phyloP scores from a whole-genome alignment of 2,888 invertebrate species.

The Rhyacophila evoluta region DNA sequence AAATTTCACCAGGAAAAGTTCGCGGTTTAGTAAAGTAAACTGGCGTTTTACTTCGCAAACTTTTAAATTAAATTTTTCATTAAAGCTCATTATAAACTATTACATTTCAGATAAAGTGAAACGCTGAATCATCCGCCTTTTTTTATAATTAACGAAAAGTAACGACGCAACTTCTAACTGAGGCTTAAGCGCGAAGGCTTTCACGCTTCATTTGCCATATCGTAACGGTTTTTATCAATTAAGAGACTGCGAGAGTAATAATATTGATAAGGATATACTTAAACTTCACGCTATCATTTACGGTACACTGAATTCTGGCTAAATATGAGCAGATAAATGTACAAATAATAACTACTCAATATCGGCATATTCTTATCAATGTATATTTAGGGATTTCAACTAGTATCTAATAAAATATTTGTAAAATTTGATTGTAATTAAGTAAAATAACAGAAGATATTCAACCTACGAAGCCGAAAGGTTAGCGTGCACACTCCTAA shows the following conservation, averaged over 20 bases:
- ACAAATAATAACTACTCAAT: too few species aligned
- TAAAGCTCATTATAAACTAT: slow-evolving; percentile 7
- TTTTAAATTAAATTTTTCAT: slow-evolving; percentile 18
- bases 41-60: slow-evolving; percentile 8
- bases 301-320: neutral
- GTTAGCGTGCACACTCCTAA: too few species aligned
- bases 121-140: slow-evolving; percentile 7
- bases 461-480: too few species aligned
- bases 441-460: too few species aligned
- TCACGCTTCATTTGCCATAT: neutral
- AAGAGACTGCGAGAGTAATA: neutral
- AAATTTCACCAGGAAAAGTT: neutral
- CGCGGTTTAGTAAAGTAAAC: neutral
- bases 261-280: neutral
- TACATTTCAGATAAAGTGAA: slow-evolving; percentile 9
- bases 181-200: slow-evolving; percentile 19
- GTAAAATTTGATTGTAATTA: too few species aligned
- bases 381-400: too few species aligned
- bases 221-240: slow-evolving; percentile 24
- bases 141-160: slow-evolving; percentile 23
- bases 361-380: too few species aligned
- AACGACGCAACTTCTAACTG: slow-evolving; percentile 15
- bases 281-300: neutral
- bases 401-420: too few species aligned
- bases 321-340: too few species aligned